Evolutionary conservation across 2,113 vertebrate genomes (phyloP).

Genomic region (Clupea harengus): DNA sequence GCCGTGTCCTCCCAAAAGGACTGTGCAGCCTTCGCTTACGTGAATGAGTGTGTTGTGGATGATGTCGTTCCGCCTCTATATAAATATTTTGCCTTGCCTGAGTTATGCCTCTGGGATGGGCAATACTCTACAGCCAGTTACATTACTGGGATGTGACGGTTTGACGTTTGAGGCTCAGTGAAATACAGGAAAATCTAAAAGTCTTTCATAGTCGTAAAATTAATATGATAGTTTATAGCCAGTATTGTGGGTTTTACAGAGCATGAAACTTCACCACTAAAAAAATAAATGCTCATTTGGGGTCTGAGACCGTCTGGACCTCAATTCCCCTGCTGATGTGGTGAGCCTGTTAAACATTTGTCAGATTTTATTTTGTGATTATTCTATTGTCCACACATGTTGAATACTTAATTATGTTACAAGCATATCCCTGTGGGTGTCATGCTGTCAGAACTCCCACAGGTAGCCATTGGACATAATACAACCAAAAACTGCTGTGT

Average conservation of each 20-base stretch:
- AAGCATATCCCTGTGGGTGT: neutral
- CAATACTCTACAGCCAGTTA: slow-evolving; percentile 74
- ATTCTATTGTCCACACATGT: neutral
- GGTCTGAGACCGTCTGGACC: neutral
- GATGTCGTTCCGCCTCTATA: slow-evolving; percentile 74
- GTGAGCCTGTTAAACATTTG: neutral
- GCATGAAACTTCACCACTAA: neutral
- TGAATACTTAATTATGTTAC: neutral
- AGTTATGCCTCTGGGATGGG: slow-evolving; percentile 78
- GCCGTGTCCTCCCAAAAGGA: slow-evolving; percentile 39
- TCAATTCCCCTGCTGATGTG: neutral
- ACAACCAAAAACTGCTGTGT: neutral
- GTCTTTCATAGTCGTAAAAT: neutral
- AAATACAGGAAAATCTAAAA: neutral
- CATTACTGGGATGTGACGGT: slow-evolving; percentile 62
- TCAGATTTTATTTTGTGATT: neutral
- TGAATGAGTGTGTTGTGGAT: slow-evolving; percentile 76
- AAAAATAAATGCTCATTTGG: neutral
- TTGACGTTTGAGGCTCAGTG: slow-evolving; percentile 55
- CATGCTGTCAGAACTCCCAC: neutral
- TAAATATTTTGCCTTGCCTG: slow-evolving; percentile 78
- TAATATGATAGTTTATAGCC: neutral
- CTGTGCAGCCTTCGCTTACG: slow-evolving; percentile 58
- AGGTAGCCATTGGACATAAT: neutral
- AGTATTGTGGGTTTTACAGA: neutral